Percentiles rank a stretch among this genome's conserved stretches.
Evolutionary conservation across 53 echinoderm and acorn worm species (phyloP).

Genomic region (Temnopleurus reevesii): DNA sequence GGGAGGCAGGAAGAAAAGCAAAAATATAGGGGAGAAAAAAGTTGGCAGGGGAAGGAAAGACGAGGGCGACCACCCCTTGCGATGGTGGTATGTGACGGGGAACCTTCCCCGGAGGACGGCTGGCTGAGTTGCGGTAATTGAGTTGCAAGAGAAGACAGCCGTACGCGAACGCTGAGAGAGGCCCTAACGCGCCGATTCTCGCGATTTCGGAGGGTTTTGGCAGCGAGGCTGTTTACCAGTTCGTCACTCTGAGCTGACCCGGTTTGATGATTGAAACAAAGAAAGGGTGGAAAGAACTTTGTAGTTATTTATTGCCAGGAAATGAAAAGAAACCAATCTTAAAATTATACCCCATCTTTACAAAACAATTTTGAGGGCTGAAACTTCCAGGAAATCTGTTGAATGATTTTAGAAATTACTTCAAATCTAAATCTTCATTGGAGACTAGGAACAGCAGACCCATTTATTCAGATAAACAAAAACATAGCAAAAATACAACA

Average conservation of each 20-base stretch:
- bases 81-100: constrained; percentile 8
- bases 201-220: not conserved
- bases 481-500: no score
- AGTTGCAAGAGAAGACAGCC: constrained; percentile 34
- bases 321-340: no score
- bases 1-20: not conserved
- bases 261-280: constrained; percentile 25
- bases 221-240: not conserved
- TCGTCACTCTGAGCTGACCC: not conserved
- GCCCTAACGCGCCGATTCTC: not conserved
- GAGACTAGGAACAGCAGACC: no score
- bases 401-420: no score
- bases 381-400: no score
- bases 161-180: not conserved
- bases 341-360: no score
- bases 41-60: constrained; percentile 29
- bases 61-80: constrained; percentile 45
- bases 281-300: not conserved
- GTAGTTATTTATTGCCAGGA: no score
- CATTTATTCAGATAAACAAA: no score
- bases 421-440: no score
- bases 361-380: no score
- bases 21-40: not conserved
- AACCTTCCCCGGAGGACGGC: constrained; percentile 33
- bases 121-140: constrained; percentile 40